Evolutionary conservation across 1,140 invertebrate genomes (phyloP), one percentile per base, ranked within the genome.

Genomic region (Muscidifurax raptorellus): DNA sequence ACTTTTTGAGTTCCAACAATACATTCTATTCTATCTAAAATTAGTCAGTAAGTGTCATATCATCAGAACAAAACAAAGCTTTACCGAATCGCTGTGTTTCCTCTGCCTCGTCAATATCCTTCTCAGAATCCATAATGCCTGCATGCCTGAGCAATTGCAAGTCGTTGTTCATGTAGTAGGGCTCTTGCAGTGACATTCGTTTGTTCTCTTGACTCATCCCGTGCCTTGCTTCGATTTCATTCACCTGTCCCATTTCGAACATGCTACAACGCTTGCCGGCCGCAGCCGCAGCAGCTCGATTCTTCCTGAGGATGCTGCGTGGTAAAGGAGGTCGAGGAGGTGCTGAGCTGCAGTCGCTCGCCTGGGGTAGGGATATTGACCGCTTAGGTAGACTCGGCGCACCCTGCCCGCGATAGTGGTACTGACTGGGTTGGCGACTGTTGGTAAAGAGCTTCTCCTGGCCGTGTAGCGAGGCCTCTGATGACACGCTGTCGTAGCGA

Each of bases 401-500:
- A 5, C 9, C 32, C 15, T 9, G 69, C 0, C 64, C 44, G 1
- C 66, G 69, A 15, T 83, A 52, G 25, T 27, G 28, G 0, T 18
- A 7, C 4, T 4, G 27, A 36, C 6, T 0, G 9, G 9, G 12
- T 13, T 52, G 67, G 0, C 72, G 83, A 3, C 81, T 52, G n/a
- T 22, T 59, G 6, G 75, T 25, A 4, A 13, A 25, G 10, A 88
- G 88, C 86, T 92, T 94, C 3, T 95, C 94, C 80, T 94, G 94
- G 79, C 90, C 91, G 22, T 93, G 90, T 84, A 95, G 91, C 89
- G 95, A 95, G 18, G 95, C 94, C 89, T 95, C 95, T 15, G 95
- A 95, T 88, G 95, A 95, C 80, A 95, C 95, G 89, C 96, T 97
- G 87, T 97, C 96, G 90, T 97, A 97, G 64, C 96, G 95, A 91